Evolutionary conservation across 2,113 vertebrate species (phyloP).

Genomic region (Marmota monax): DNA sequence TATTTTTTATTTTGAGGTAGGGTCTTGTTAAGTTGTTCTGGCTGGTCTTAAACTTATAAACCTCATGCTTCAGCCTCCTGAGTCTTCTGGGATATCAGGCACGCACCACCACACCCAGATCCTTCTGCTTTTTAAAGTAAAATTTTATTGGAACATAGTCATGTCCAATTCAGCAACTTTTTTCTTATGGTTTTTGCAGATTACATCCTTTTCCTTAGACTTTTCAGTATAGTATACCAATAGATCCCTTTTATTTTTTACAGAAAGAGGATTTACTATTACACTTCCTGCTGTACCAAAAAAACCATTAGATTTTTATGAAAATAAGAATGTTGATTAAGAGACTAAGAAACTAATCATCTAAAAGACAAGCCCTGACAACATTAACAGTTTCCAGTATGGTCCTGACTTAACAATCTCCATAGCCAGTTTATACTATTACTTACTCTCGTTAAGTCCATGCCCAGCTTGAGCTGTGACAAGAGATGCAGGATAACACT

Average conservation of each 20-base stretch:
- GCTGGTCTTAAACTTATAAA: background rate
- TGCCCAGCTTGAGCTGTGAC: conserved; percentile 99
- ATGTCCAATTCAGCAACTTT: background rate
- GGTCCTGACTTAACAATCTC: background rate
- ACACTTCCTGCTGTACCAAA: background rate
- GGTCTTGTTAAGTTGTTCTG: background rate
- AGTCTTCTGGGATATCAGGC: too few relatives aligned
- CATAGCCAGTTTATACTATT: background rate
- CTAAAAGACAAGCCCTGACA: background rate
- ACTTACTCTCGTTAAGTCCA: conserved; percentile 98
- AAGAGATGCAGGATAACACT: conserved; percentile 98
- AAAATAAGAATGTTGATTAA: background rate
- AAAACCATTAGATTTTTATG: background rate
- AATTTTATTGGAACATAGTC: background rate
- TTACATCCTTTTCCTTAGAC: background rate
- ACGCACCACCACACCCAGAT: too few relatives aligned
- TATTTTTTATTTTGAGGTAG: background rate
- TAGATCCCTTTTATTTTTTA: background rate
- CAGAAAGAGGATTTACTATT: background rate
- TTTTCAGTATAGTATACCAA: background rate
- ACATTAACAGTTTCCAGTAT: background rate
- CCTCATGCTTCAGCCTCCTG: too few relatives aligned
- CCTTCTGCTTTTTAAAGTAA: background rate
- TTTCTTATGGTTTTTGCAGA: background rate
- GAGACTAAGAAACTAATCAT: conserved; percentile 33